Percentiles rank a stretch among this genome's conserved stretches.
Evolutionary conservation across 1,140 invertebrate genomes (phyloP).

Genomic region (Meloidogyne floridensis): DNA sequence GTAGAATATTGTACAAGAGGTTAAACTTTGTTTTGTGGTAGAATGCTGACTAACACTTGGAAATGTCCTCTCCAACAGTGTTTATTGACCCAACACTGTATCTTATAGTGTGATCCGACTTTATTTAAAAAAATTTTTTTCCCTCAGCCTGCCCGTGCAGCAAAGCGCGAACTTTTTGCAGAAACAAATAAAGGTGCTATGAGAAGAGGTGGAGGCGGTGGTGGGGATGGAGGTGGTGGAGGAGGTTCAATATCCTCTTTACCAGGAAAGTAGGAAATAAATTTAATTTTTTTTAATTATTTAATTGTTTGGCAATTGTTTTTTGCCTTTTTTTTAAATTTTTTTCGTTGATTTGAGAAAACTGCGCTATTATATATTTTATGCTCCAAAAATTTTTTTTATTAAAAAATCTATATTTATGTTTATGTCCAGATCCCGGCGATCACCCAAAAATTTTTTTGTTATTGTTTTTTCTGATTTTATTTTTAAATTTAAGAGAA

Average conservation of each 20-base stretch:
- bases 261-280: neutral
- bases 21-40: no score
- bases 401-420: neutral
- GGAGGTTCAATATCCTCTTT: neutral
- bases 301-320: neutral
- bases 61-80: no score
- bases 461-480: neutral
- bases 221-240: neutral
- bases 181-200: neutral
- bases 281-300: neutral
- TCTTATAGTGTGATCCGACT: no score
- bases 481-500: neutral
- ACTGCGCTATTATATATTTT: neutral
- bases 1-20: no score
- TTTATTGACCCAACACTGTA: no score
- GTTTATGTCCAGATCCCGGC: neutral
- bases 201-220: neutral
- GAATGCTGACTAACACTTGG: no score
- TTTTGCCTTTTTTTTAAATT: neutral
- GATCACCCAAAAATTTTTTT: neutral
- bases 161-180: neutral
- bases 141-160: neutral
- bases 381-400: slow-evolving; percentile 5
- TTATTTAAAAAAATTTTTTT: neutral
- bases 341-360: neutral